Percentiles rank a stretch among this genome's conserved stretches.
Conservation (phyloP, 1,140 invertebrate genomes). For the Cardiocondyla obscurior region DNA sequence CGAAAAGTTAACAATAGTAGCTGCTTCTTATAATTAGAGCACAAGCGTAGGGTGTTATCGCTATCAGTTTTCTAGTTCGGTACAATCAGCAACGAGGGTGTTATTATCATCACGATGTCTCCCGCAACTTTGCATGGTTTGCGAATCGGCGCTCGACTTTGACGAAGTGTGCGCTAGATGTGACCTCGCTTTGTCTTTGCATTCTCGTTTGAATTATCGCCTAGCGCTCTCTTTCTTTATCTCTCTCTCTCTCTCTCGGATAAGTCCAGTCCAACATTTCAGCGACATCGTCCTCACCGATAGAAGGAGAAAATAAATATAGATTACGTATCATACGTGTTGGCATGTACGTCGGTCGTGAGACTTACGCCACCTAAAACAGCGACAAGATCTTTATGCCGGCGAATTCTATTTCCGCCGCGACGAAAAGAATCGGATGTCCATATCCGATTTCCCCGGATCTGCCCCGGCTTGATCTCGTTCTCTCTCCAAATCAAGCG, state of each 20-base stretch:
- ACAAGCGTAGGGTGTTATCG: background rate
- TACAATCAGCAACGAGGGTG: background rate
- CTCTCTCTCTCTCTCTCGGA: conserved; percentile 12
- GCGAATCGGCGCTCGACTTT: background rate
- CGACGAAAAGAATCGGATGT: conserved; percentile 41
- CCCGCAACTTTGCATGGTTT: background rate
- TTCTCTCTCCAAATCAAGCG: background rate
- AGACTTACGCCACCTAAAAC: conserved; percentile 77
- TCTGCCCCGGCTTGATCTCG: background rate
- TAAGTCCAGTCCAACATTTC: conserved; percentile 33
- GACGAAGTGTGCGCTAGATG: background rate
- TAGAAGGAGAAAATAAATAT: conserved; percentile 21
- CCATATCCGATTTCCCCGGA: conserved; percentile 8
- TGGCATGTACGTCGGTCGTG: conserved; percentile 74
- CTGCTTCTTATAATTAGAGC: background rate
- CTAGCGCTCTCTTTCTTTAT: background rate
- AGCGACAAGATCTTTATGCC: conserved; percentile 79
- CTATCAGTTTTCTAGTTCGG: background rate
- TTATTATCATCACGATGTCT: background rate
- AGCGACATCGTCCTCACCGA: conserved; percentile 9
- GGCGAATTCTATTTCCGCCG: conserved; percentile 44
- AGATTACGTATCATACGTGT: conserved; percentile 65
- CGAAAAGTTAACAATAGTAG: background rate
- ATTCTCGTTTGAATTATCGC: background rate
- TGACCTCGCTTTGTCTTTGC: conserved; percentile 11